Percentiles rank a stretch among this genome's conserved stretches.
These are phyloP conservation scores for Coremacera marginata DNA, from an alignment of 2,888 invertebrate genomes.

Conservation along the genomic window DNA sequence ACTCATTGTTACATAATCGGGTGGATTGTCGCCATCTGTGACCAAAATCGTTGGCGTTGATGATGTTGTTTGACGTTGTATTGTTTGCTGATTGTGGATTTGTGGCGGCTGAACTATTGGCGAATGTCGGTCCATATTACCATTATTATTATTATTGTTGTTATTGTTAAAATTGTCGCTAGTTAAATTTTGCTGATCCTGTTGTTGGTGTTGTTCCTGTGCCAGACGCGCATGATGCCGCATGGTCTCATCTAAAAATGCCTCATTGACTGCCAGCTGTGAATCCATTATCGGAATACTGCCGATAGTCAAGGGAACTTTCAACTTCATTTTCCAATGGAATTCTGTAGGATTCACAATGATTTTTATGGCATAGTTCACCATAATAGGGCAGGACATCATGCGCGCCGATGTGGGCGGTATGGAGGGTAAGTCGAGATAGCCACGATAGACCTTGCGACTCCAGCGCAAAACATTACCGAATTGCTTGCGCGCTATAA, in stretches of 20 bases:
- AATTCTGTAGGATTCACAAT: constrained; percentile 72
- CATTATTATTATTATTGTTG: background rate
- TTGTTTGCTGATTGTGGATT: constrained; percentile 6
- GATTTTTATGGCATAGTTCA: constrained; percentile 80
- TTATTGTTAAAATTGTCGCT: background rate
- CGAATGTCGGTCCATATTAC: background rate
- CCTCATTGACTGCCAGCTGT: constrained; percentile 51
- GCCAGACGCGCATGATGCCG: constrained; percentile 42
- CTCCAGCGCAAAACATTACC: constrained; percentile 75
- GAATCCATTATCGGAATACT: constrained; percentile 73
- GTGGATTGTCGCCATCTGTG: constrained; percentile 65
- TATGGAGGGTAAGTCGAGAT: constrained; percentile 77
- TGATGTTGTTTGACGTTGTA: constrained; percentile 44
- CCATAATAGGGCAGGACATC: constrained; percentile 79
- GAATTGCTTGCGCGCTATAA: constrained; percentile 65
- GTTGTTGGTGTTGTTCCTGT: constrained; percentile 50
- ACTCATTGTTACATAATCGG: constrained; percentile 67
- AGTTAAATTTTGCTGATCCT: constrained; percentile 40
- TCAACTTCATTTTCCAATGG: constrained; percentile 76
- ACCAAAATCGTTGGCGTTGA: constrained; percentile 59
- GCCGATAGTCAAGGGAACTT: constrained; percentile 79
- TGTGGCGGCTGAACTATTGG: background rate
- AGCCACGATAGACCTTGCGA: constrained; percentile 76
- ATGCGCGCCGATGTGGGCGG: constrained; percentile 80
- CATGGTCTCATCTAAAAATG: constrained; percentile 45